These are phyloP conservation scores for Passer montanus DNA, from an alignment of 2,113 vertebrate species.

Conservation along the genomic window DNA sequence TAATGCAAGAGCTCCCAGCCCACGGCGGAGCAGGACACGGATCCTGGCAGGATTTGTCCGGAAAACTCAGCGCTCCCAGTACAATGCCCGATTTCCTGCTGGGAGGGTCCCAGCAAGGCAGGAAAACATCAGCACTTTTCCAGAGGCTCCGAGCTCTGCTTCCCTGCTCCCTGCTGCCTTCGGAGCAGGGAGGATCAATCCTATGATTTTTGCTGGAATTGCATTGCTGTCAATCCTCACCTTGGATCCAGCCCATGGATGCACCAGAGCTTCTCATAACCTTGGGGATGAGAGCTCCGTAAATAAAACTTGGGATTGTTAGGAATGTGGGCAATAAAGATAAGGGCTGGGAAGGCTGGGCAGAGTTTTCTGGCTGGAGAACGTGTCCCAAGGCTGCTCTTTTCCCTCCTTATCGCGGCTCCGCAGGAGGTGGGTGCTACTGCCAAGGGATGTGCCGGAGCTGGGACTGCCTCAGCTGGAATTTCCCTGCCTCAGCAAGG, in stretches of 20 bases:
- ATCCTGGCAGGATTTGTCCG: not conserved
- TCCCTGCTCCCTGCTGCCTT: not conserved
- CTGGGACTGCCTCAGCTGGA: not conserved
- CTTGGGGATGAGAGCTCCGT: not conserved
- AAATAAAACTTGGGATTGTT: not conserved
- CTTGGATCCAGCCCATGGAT: not conserved
- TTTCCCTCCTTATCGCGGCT: not conserved
- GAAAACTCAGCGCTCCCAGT: not conserved
- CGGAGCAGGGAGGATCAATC: rapidly evolving
- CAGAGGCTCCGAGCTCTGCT: not conserved
- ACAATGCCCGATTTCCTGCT: slow-evolving; percentile 60
- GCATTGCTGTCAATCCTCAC: rapidly evolving
- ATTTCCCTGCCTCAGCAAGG: not conserved
- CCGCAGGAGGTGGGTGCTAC: not conserved
- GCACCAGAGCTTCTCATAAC: not conserved
- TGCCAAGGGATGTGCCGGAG: not conserved
- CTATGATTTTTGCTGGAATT: not conserved
- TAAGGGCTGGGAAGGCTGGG: not conserved
- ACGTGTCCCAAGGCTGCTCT: not conserved
- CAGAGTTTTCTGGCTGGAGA: not conserved
- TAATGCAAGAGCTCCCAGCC: not conserved
- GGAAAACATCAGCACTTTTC: slow-evolving; percentile 54
- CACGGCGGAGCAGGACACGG: rapidly evolving
- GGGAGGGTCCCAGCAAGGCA: slow-evolving; percentile 27
- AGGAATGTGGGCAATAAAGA: not conserved